A percentile compares a stretch with the other conserved stretches of the same genome.
phyloP scores from a whole-genome alignment of 2,113 vertebrate species.

The Ceratotherium simum region DNA sequence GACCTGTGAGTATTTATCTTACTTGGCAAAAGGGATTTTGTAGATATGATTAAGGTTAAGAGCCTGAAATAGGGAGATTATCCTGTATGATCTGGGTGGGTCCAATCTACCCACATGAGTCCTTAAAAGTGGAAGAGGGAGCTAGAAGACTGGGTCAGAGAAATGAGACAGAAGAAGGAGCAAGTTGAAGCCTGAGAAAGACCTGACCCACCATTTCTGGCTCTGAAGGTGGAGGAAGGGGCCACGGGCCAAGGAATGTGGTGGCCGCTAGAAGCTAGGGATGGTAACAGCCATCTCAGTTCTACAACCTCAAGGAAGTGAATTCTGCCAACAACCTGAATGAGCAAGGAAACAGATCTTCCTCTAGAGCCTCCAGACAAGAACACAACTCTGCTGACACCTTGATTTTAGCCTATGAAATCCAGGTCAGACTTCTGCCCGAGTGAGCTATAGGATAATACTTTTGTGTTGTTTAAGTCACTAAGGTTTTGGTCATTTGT shows the following conservation, averaged over 20 bases:
- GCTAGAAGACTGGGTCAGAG: neutral
- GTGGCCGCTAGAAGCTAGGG: too few relatives aligned
- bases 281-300: neutral
- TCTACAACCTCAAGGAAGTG: neutral
- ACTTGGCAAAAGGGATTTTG: neutral
- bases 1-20: too few relatives aligned
- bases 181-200: accelerated
- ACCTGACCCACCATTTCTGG: accelerated
- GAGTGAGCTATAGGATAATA: neutral
- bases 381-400: accelerated
- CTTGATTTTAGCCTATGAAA: neutral
- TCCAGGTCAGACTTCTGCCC: neutral
- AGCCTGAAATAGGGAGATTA: neutral
- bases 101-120: accelerated
- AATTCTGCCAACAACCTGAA: neutral
- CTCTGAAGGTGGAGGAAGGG: neutral
- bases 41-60: neutral
- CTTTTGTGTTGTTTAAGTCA: too few relatives aligned
- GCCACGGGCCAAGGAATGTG: neutral
- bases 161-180: neutral
- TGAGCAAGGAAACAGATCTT: neutral
- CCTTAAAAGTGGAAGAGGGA: neutral
- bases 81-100: neutral
- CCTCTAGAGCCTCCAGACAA: neutral
- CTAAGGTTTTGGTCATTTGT: too few relatives aligned